Evolutionary conservation across 2,113 vertebrate species (phyloP).

Genomic region (Turdus rufiventris): DNA sequence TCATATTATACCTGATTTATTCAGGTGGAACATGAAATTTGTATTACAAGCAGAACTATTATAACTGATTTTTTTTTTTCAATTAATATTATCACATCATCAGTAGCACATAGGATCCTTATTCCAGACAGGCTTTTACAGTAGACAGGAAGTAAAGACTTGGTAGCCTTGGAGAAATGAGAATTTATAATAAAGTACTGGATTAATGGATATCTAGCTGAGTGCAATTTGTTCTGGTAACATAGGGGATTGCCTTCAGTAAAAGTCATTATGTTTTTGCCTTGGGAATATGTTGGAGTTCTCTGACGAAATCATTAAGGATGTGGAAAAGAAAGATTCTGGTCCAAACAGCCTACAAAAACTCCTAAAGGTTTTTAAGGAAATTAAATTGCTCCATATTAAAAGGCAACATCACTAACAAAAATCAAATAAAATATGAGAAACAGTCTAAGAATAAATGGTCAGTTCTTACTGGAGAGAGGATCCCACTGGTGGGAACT

Average conservation of each 20-base stretch:
- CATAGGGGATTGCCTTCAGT: neutral
- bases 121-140: neutral
- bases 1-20: neutral
- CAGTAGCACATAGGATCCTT: neutral
- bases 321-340: neutral
- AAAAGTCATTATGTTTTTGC: neutral
- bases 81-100: neutral
- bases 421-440: neutral
- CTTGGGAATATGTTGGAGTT: neutral
- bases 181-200: neutral
- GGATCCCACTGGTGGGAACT: neutral
- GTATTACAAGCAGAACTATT: neutral
- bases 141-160: neutral
- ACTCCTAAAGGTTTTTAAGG: neutral
- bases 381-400: neutral
- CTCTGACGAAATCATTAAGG: neutral
- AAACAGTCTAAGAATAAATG: neutral
- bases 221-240: neutral
- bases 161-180: neutral
- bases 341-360: neutral
- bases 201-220: neutral
- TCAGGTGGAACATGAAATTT: neutral
- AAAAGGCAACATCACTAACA: neutral
- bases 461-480: neutral
- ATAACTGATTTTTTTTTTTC: neutral